Evolutionary conservation across 1,140 invertebrate species (phyloP), one percentile per base, ranked within the genome.

Genomic region (Penaeus chinensis): DNA sequence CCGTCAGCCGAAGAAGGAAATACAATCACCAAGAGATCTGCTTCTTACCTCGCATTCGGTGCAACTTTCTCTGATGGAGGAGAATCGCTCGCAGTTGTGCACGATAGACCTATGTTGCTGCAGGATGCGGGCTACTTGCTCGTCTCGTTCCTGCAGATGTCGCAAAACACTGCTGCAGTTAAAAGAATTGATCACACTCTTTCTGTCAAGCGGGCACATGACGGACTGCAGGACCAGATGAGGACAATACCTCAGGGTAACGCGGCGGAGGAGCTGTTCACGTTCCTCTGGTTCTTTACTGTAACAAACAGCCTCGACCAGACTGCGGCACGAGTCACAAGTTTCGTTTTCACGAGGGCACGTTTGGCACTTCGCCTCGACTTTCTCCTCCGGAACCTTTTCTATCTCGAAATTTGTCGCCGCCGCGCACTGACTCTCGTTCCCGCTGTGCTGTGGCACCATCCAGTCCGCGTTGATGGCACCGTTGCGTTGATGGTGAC

Each of bases 41-140:
- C 54, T 63, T 37, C 85, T 76, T 87, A 87, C 85, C 85, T 87
- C 32, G 81, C 85, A 87, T 24, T 27, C 80, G 62, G 69, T 62
- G 85, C 85, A 87, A 32, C 76, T 87, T 62, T 87, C 80, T 47
- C 54, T 87, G 71, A 87, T 78, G 85, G 85, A 87, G 80, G 82
- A 87, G 22, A 22, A 22, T 13, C 24, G 20, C 54, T 87, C 85
- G 66, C 85, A 87, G 85, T 87, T 87, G 80, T 82, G 82, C 37
- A 61, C 82, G 69, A 54, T 60, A 60, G 47, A 42, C 66, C 37
- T 20, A 69, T 87, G 85, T 71, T 87, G 85, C 63, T 77, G 32
- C 22, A 87, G 69, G 69, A 87, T 42, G 19, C 85, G 80, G 54
- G 80, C 85, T 60, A 82, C 85, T 32, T 77, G 76, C 65, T 82